Base-by-base conservation (phyloP, 2,113 vertebrate species). In the Trichechus manatus region DNA sequence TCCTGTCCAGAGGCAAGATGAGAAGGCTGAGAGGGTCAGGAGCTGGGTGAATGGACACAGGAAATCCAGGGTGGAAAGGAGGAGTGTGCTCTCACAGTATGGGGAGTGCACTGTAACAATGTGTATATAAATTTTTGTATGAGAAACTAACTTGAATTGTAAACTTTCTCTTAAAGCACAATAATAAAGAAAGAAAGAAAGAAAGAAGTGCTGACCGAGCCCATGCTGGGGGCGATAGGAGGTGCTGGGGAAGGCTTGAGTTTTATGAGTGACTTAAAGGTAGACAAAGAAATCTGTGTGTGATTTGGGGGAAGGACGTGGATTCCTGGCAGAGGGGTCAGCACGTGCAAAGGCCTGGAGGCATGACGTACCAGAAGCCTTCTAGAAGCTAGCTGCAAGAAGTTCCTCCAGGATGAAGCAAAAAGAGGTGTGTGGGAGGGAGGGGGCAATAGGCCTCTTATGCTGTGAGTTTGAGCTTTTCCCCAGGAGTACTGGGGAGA, bases 211-310 rank as follows among this genome's bases (percentile, higher is more conserved):
- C 44, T 42, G 39, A 33, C 3, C 14, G 44, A 27, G 56, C 85
- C 63, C 87, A 9, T 0, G 4, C 63, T 19, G 53, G 75, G 79
- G 70, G 2, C 6, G 3, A 36, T 9, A 53, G 25, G 22, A 50
- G 72, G 56, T 29, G 39, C 74, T 29, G 44, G 53, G 29, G n/a
- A 42, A 90, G 72, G 5, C 87, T 88, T 25, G 80, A 80, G 70
- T 20, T 42, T 86, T 77, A 17, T 70, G 80, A 66, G 39, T 20
- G 53, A 74, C 39, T 68, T 36, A 27, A 10, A 84, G 87, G 93
- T 59, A 5, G 15, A 93, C 92, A 94, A 82, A 93, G 75, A 89
- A n/a, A 31, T 53, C 85, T 86, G 63, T 79, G 77, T 83, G 13
- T 44, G 31, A 47, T 14, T 15, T 33, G 44, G 66, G 42, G 44